Base-by-base conservation (phyloP, 2,797 vertebrate species). In the Parambassis ranga region DNA sequence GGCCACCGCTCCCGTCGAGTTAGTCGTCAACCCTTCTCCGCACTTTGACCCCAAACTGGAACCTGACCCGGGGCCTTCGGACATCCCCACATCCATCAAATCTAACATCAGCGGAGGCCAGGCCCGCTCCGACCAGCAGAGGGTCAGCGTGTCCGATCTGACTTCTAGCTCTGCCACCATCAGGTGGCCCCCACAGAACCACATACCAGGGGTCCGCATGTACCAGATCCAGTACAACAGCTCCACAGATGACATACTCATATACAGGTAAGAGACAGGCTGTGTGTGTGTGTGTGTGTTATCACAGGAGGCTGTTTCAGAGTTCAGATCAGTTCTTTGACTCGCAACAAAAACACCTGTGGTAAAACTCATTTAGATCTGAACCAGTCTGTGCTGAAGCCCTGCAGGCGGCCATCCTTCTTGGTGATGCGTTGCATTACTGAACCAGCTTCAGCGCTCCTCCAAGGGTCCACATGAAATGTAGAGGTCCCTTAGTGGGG, bases 221-320 rank as follows among this genome's bases (percentile, higher is more conserved):
- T 96, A 94, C 90, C 96, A 98, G 94, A 92, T 98, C 68, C 96
- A 97, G 83, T 98, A 98, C 81, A 98, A 98, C 92, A 97, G 95
- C 75, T 96, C 96, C 0, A 90, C 87, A 0, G 96, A 98, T 0
- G 95, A 97, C 35, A 94, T 96, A 27, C 92, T 98, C 16, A 95
- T 97, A 4, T 98, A 97, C 90, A 95, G 96, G 96, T 96, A 38
- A 81, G 81, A 56, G 3, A n/a, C 14, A 0, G 7, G 24, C 0
- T 33, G 16, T 38, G 2, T 23, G 33, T 26, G 31, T 26, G 36
- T 30, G 4, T 13, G 10, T 28, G 2, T 43, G 41, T 26, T 4
- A 23, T 5, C 26, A 3, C n/a, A 30, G 11, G 26, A 30, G 26
- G 27, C 27, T 30, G 24, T 42, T 23, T 59, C 58, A n/a, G n/a